phyloP scores from a whole-genome alignment of 2,888 invertebrate species.

The Altica lythri region DNA sequence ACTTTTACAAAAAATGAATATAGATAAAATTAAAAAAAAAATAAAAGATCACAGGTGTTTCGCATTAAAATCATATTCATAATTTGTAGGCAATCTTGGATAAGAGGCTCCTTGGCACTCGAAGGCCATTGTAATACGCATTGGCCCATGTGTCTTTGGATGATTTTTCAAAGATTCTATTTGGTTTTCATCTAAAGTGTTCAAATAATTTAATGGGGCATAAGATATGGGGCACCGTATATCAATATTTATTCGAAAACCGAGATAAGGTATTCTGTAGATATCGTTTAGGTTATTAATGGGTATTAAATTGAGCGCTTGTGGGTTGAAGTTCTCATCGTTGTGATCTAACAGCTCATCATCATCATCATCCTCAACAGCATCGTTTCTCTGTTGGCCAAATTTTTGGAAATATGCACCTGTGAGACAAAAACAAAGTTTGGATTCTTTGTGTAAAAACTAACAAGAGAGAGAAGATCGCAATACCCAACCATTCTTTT shows the following conservation, averaged over 20 bases:
- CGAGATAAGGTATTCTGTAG: conserved; percentile 41
- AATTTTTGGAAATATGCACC: conserved; percentile 50
- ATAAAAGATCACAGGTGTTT: conserved; percentile 25
- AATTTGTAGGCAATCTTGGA: conserved; percentile 46
- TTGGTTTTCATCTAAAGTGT: conserved; percentile 27
- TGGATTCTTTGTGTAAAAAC: not conserved
- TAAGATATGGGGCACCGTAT: conserved; percentile 46
- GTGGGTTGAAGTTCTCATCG: conserved; percentile 14
- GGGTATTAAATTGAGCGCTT: conserved; percentile 33
- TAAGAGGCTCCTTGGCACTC: conserved; percentile 48
- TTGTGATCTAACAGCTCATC: conserved; percentile 33
- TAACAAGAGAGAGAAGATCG: no score
- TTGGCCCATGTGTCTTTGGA: conserved; percentile 34
- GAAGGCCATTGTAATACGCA: conserved; percentile 42
- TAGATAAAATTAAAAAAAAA: conserved; percentile 20
- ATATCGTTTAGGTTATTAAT: conserved; percentile 38
- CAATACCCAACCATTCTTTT: no score
- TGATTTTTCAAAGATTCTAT: conserved; percentile 18
- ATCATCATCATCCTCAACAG: conserved; percentile 40
- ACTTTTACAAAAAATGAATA: conserved; percentile 14
- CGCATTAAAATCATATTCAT: conserved; percentile 40
- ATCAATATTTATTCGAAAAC: conserved; percentile 45
- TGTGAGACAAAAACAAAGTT: conserved; percentile 30
- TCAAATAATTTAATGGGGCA: conserved; percentile 44
- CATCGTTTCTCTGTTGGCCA: conserved; percentile 39